A percentile compares a stretch with the other conserved stretches of the same genome.
Conservation (phyloP, 2,113 vertebrate species). For the Emydura subglobosa region DNA sequence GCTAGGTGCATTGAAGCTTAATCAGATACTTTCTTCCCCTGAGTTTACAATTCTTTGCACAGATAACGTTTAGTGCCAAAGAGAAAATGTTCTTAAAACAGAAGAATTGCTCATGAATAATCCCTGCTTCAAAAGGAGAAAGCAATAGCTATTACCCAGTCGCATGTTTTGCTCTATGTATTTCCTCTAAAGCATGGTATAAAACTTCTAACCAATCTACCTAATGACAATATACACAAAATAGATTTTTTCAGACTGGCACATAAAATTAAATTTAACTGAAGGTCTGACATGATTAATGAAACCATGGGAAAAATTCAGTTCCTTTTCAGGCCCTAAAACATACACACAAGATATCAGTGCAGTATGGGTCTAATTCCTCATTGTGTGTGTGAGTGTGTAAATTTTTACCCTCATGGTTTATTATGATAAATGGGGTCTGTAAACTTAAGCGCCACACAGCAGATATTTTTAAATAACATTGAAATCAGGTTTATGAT, state of each 20-base stretch:
- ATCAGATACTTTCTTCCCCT: not conserved
- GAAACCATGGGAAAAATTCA: slow-evolving; percentile 6
- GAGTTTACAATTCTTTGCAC: not conserved
- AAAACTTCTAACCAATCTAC: not conserved
- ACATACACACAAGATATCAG: not conserved
- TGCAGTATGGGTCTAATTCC: not conserved
- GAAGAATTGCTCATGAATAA: slow-evolving; percentile 31
- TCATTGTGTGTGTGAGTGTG: not conserved
- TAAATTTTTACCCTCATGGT: not conserved
- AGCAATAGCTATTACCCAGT: slow-evolving; percentile 8
- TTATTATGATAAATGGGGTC: not conserved
- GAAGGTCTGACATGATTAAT: slow-evolving; percentile 30
- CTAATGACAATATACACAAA: slow-evolving; percentile 49
- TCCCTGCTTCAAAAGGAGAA: slow-evolving; percentile 44
- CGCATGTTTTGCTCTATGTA: slow-evolving; percentile 25
- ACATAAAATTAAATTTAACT: slow-evolving; percentile 34
- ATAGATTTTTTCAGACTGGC: slow-evolving; percentile 42
- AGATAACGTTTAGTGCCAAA: not conserved
- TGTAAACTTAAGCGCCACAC: not conserved
- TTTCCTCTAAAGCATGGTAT: slow-evolving; percentile 30
- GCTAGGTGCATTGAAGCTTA: not conserved
- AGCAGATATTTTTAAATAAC: not conserved
- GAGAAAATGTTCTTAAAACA: not conserved
- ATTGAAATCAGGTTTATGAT: not conserved
- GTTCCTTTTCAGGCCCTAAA: not conserved